phyloP scores from a whole-genome alignment of 2,888 invertebrate genomes.

The Metallyticus violacea region DNA sequence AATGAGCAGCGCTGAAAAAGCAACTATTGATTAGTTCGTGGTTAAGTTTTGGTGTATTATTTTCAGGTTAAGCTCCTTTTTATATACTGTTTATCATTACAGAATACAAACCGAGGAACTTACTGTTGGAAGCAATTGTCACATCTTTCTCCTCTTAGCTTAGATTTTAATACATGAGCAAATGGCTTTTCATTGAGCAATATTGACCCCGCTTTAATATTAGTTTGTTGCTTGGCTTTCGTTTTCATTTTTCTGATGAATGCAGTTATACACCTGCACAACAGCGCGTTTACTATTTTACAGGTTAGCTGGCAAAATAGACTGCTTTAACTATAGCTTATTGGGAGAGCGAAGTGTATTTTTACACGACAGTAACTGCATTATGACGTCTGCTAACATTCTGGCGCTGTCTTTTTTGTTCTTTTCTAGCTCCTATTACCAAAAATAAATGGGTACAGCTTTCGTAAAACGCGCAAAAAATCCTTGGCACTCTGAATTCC shows the following conservation, averaged over 20 bases:
- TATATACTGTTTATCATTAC: too few relatives aligned
- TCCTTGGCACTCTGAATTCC: background rate
- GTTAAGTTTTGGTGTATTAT: too few relatives aligned
- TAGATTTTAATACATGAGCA: constrained; percentile 67
- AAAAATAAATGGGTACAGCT: background rate
- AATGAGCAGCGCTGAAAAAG: too few relatives aligned
- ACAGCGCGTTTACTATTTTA: too few relatives aligned
- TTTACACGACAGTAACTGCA: background rate
- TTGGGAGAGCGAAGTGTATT: background rate
- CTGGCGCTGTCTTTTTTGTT: background rate
- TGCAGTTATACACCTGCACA: background rate
- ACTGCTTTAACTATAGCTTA: background rate
- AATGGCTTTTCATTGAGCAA: constrained; percentile 73
- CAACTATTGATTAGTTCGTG: too few relatives aligned
- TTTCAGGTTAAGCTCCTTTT: too few relatives aligned
- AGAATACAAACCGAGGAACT: constrained; percentile 42
- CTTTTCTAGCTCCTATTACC: background rate
- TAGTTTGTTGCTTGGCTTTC: constrained; percentile 51
- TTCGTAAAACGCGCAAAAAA: background rate
- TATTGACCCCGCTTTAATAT: constrained; percentile 61
- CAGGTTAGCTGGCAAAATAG: background rate
- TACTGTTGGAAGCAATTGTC: constrained; percentile 75
- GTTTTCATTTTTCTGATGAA: constrained; percentile 32
- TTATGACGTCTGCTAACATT: background rate
- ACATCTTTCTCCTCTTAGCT: constrained; percentile 67